A percentile compares a stretch with the other conserved stretches of the same genome.
These are phyloP conservation scores for Oscheius sp. DNA, from an alignment of 2,888 invertebrate species.

Conservation along the genomic window DNA sequence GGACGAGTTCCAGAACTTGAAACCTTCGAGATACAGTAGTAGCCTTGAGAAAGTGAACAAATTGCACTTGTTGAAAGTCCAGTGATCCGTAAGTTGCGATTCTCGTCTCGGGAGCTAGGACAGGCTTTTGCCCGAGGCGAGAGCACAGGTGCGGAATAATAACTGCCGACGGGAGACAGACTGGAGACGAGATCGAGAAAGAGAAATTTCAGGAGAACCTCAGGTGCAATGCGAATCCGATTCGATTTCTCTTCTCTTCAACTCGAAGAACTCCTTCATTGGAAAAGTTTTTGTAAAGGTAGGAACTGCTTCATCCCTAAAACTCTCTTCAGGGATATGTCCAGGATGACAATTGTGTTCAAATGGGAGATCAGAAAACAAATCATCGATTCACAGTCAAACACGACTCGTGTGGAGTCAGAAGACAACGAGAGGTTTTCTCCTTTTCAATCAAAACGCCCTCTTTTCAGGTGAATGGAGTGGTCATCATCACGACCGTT, in stretches of 20 bases:
- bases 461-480: slow-evolving; percentile 58
- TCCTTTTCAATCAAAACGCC: not conserved
- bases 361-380: slow-evolving; percentile 45
- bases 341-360: slow-evolving; percentile 42
- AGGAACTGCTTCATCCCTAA: too few species aligned
- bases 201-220: slow-evolving; percentile 62
- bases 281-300: slow-evolving; percentile 70
- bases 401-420: slow-evolving; percentile 66
- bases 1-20: too few species aligned
- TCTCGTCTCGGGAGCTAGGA: slow-evolving; percentile 1
- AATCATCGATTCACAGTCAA: slow-evolving; percentile 58
- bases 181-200: too few species aligned
- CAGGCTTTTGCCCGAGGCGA: not conserved
- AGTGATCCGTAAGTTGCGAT: not conserved
- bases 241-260: slow-evolving; percentile 60
- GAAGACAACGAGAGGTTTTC: slow-evolving; percentile 60
- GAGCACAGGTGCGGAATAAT: not conserved
- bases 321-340: slow-evolving; percentile 44
- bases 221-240: slow-evolving; percentile 64
- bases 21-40: too few species aligned
- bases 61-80: not conserved
- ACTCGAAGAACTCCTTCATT: slow-evolving; percentile 61
- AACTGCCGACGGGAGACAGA: too few species aligned
- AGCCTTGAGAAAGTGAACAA: too few species aligned
- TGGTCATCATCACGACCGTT: slow-evolving; percentile 63